phyloP scores from a whole-genome alignment of 2,888 invertebrate species.

The Drosophila colorata region DNA sequence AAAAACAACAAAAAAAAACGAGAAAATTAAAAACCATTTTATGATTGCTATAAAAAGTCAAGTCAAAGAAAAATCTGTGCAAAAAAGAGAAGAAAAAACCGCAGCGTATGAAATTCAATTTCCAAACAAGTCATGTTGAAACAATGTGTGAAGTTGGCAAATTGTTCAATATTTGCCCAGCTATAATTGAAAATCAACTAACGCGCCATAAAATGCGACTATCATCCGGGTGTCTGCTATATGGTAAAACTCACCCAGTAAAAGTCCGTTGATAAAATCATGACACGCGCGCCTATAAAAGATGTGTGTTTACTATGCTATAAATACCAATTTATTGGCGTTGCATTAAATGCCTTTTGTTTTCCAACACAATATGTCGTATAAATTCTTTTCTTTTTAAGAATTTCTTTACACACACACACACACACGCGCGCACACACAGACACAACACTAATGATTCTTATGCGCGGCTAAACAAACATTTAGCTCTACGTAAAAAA shows the following conservation, averaged over 20 bases:
- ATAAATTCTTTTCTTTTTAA: constrained; percentile 25
- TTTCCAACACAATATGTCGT: constrained; percentile 15
- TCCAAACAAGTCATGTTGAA: constrained; percentile 66
- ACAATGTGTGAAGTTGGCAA: constrained; percentile 54
- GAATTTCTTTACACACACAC: constrained; percentile 24
- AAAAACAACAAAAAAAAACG: constrained; percentile 18
- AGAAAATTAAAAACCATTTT: constrained; percentile 50
- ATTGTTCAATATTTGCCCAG: constrained; percentile 52
- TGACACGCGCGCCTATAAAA: constrained; percentile 51
- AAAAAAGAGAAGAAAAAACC: constrained; percentile 14
- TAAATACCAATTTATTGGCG: constrained; percentile 51
- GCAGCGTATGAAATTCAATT: constrained; percentile 62
- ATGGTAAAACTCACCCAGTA: constrained; percentile 62
- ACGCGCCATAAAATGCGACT: constrained; percentile 12
- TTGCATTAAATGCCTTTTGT: constrained; percentile 45
- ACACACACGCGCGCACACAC: constrained; percentile 21
- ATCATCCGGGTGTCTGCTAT: not conserved
- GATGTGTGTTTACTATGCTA: constrained; percentile 49
- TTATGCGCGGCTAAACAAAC: constrained; percentile 53
- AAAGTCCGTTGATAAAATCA: constrained; percentile 68
- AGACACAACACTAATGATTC: constrained; percentile 46
- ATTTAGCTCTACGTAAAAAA: constrained; percentile 32
- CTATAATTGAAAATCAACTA: constrained; percentile 71
- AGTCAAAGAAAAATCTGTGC: constrained; percentile 48
- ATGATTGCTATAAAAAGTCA: constrained; percentile 60